These are phyloP conservation scores for Drosophila atroscutellata DNA, from an alignment of 2,888 invertebrate species.

Conservation along the genomic window DNA sequence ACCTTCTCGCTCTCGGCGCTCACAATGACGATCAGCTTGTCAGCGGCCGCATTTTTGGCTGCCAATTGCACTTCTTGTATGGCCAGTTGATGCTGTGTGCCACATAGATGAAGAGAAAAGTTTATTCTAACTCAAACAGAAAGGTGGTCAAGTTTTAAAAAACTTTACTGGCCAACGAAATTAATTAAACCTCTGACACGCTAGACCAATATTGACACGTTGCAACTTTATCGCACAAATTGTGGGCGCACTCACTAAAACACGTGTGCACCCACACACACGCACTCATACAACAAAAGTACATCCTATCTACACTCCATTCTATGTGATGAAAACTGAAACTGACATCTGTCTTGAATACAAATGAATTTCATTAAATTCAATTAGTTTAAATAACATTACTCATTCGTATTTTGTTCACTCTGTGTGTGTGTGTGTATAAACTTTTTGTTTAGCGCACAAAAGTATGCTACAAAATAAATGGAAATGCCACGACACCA, in stretches of 20 bases:
- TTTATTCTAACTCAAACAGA: slow-evolving; percentile 47
- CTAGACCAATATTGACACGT: slow-evolving; percentile 70
- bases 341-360: slow-evolving; percentile 40
- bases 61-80: slow-evolving; percentile 93
- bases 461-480: slow-evolving; percentile 34
- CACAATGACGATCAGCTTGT: slow-evolving; percentile 94
- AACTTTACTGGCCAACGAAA: slow-evolving; percentile 56
- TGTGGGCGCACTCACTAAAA: slow-evolving; percentile 29
- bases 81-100: slow-evolving; percentile 85
- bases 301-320: background rate
- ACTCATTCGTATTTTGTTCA: slow-evolving; percentile 20
- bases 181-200: slow-evolving; percentile 77
- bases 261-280: slow-evolving; percentile 7
- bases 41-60: slow-evolving; percentile 96
- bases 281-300: background rate
- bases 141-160: slow-evolving; percentile 50
- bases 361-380: slow-evolving; percentile 70
- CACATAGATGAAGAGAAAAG: slow-evolving; percentile 20
- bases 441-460: slow-evolving; percentile 55
- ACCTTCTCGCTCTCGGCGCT: slow-evolving; percentile 97
- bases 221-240: slow-evolving; percentile 63
- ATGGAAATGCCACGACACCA: slow-evolving; percentile 15
- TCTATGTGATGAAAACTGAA: slow-evolving; percentile 19
- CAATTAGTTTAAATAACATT: slow-evolving; percentile 77
- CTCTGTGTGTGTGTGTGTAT: background rate